These are phyloP conservation scores for Gavialis gangeticus DNA, from an alignment of 2,113 vertebrate genomes.

Conservation along the genomic window DNA sequence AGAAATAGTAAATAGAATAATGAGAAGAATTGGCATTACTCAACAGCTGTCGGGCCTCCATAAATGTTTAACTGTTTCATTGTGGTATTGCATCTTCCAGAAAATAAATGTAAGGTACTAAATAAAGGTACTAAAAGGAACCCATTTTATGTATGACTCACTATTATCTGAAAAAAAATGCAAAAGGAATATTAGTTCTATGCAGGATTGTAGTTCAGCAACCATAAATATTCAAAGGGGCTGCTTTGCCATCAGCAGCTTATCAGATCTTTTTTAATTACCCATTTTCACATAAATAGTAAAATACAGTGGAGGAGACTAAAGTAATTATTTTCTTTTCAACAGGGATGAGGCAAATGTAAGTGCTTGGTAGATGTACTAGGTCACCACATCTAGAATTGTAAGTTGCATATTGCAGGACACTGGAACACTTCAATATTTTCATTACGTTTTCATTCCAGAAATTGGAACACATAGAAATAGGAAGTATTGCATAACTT, in stretches of 20 bases:
- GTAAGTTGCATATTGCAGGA: neutral
- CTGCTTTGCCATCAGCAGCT: neutral
- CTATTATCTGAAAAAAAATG: neutral
- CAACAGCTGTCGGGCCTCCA: neutral
- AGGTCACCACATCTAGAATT: neutral
- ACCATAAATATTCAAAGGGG: slow-evolving; percentile 18
- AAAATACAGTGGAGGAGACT: neutral
- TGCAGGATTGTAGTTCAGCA: neutral
- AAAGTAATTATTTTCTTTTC: neutral
- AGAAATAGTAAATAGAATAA: neutral
- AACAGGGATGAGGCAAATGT: neutral
- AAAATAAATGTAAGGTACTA: too few species aligned
- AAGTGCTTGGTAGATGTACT: neutral
- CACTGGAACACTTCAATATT: neutral
- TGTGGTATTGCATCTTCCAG: neutral
- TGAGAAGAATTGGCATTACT: neutral
- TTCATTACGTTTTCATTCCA: neutral
- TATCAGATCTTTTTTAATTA: neutral
- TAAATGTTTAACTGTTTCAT: neutral
- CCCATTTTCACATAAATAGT: neutral
- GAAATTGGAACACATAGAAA: neutral
- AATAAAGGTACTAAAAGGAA: neutral
- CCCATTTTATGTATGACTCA: neutral
- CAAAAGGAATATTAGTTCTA: neutral
- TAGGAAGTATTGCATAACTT: neutral